These are phyloP conservation scores for Chrysochloris asiatica DNA, from an alignment of 2,113 vertebrate genomes.

Conservation along the genomic window DNA sequence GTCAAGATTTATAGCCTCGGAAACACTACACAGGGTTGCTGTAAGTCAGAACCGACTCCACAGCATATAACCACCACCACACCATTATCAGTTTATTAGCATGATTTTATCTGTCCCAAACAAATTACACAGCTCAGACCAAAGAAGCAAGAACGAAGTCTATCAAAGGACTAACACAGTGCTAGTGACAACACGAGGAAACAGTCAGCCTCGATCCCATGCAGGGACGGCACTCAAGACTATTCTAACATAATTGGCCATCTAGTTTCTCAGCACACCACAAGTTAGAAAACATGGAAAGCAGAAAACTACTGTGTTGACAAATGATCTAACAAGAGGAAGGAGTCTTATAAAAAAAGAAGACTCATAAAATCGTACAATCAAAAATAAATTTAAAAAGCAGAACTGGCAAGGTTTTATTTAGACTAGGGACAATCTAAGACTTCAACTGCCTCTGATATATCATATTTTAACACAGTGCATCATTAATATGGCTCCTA, in stretches of 20 bases:
- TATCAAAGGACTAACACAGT: background rate
- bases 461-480: background rate
- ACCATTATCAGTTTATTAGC: background rate
- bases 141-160: background rate
- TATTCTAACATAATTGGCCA: no score
- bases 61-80: no score
- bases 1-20: no score
- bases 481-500: background rate
- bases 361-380: no score
- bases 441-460: background rate
- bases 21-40: no score
- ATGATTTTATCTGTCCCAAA: constrained; percentile 17
- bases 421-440: background rate
- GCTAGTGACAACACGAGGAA: background rate
- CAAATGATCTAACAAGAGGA: constrained; percentile 12
- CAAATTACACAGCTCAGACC: background rate
- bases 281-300: constrained; percentile 1
- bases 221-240: no score
- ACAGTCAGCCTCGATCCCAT: background rate
- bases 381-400: constrained; percentile 23
- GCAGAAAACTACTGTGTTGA: background rate
- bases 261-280: background rate
- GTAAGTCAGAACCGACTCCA: no score
- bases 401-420: no score
- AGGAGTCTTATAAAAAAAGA: background rate